Base-by-base conservation (phyloP, 1,140 invertebrate genomes). In the Aphelinus certus region DNA sequence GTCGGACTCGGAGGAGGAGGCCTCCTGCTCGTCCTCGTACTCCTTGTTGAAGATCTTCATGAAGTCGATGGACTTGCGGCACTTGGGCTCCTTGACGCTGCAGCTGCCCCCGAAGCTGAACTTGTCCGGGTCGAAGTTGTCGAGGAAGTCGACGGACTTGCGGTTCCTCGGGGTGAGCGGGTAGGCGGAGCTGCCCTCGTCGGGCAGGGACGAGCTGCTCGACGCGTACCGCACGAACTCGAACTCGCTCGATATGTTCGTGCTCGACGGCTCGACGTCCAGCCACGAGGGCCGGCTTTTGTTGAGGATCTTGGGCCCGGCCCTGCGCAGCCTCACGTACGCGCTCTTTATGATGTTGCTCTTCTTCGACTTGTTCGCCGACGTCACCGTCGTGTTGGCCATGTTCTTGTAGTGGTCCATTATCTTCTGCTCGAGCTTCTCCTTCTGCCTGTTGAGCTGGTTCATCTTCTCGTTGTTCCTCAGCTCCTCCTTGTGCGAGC, bases 341-440 rank as follows among this genome's bases (percentile, higher is more conserved):
- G 71, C 67, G n/a, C n/a, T 67, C 48, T 68, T 74, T 1, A 74
- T 65, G 2, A 74, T 61, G 47, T 48, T 73, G 7, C 55, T 60
- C 6, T 68, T 67, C 46, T 60, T 61, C 26, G 26, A 26, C 26
- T 26, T 26, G 26, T 26, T 26, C 26, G 26, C 26, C 26, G 26
- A 26, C 42, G 51, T 68, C 7, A 49, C 43, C 2, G 64, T 26
- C 3, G 57, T 43, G 9, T 48, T 65, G 0, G 58, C 56, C 9
- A 61, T 4, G 3, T 45, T 51, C 7, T 58, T 45, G 42, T 74
- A 74, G 1, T 68, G 72, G 0, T 74, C 72, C 72, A 75, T 75
- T 7, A 75, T 70, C 10, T 75, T 75, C n/a, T 71, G 56, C 42
- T 75, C 74, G 42, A 75, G 63, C 45, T 75, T 75, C 57, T 75